These are phyloP conservation scores for Pipistrellus kuhlii DNA, from an alignment of 2,797 vertebrate species.

Conservation along the genomic window DNA sequence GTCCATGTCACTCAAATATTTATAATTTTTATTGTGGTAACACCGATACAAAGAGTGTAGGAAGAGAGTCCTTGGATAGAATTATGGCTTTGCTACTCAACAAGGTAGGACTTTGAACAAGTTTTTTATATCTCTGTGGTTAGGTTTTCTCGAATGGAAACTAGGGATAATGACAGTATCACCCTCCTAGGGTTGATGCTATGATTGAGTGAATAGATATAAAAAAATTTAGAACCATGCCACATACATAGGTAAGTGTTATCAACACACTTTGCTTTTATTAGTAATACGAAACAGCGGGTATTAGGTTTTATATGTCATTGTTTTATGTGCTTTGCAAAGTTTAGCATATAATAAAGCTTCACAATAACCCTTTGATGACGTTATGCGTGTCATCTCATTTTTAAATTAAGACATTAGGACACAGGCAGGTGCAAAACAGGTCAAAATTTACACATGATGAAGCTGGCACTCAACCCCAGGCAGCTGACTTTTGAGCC, in stretches of 20 bases:
- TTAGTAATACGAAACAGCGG: not conserved
- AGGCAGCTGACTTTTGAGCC: not conserved
- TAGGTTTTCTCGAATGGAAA: constrained; percentile 11
- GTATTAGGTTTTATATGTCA: not conserved
- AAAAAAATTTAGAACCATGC: not conserved
- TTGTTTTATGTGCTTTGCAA: not conserved
- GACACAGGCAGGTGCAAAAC: not conserved
- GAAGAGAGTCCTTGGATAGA: not conserved
- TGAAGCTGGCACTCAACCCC: not conserved
- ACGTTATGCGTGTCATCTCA: not conserved
- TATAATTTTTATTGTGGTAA: not conserved
- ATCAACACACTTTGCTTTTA: not conserved
- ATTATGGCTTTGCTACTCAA: not conserved
- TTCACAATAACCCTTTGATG: not conserved
- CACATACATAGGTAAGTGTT: not conserved
- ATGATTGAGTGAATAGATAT: not conserved
- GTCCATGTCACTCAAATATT: not conserved
- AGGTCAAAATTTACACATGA: not conserved
- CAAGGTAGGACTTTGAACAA: not conserved
- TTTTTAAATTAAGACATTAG: not conserved
- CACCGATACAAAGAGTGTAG: not conserved
- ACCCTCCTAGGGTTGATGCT: not conserved
- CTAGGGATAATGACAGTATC: not conserved
- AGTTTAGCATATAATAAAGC: not conserved
- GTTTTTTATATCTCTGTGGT: not conserved